Evolutionary conservation across 2,797 vertebrate species (phyloP).

Genomic region (Myripristis jacobus): DNA sequence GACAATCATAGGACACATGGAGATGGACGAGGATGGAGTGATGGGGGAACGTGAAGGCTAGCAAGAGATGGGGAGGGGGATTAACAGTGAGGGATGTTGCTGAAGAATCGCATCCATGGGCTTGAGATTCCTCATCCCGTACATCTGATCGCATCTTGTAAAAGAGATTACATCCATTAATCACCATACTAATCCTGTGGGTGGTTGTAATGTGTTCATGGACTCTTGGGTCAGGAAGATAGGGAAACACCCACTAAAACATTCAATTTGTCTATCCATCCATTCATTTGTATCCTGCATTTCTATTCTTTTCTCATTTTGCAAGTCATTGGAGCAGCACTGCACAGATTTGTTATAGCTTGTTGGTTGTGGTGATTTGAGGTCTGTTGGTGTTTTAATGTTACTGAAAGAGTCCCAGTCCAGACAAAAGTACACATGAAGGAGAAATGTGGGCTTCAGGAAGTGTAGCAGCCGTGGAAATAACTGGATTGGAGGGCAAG

Average conservation of each 20-base stretch:
- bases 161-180: conserved; percentile 33
- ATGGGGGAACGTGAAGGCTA: background rate
- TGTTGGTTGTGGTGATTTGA: conserved; percentile 21
- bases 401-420: no score
- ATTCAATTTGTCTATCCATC: conserved; percentile 1
- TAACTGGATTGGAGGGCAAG: no score
- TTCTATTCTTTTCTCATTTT: background rate
- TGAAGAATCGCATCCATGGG: background rate
- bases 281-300: background rate
- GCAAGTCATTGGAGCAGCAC: no score
- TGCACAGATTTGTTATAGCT: background rate
- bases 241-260: background rate
- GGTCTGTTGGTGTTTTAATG: background rate
- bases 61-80: background rate
- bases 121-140: conserved; percentile 7
- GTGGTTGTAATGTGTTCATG: background rate
- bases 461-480: no score
- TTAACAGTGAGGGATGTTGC: background rate
- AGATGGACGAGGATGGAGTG: background rate
- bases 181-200: conserved; percentile 19
- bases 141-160: conserved; percentile 10
- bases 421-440: no score
- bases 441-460: no score
- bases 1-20: background rate
- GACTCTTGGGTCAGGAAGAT: background rate